Base-by-base conservation (phyloP, 2,888 invertebrate genomes). In the Lottia gigantea region DNA sequence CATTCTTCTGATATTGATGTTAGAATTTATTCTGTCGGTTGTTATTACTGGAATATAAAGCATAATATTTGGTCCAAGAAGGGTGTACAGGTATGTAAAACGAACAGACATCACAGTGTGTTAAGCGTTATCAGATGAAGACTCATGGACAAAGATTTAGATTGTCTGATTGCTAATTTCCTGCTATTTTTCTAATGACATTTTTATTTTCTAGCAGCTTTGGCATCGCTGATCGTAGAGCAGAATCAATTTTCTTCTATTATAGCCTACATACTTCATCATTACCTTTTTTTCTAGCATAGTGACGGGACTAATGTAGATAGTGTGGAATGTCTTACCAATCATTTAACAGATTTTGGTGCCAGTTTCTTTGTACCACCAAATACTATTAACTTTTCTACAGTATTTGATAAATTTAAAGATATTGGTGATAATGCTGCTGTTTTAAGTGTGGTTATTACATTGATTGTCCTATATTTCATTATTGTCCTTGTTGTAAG, bases 341-440 rank as follows among this genome's bases (percentile, higher is more conserved):
- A 69, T 47, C 79, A 79, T 70, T 64, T 78, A 66, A 79, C 79
- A 26, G 73, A 74, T 1, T 80, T 80, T 74, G 78, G 78, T 26
- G 79, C 78, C 23, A 78, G 77, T 12, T 84, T 87, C 72, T 84
- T 86, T 65, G 81, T 87, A 0, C 81, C 84, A 40, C 87, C 87
- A 26, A 89, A 88, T 77, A 78, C 86, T 6, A 85, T 89, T 8
- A 81, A 89, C 78, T 87, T 89, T 73, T 77, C 78, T 49, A 85
- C 82, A 66, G 86, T 88, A 8, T 87, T 87, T 67, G 79, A 79
- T 31, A 81, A 88, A 74, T 80, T 82, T 64, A 80, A 79, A 49
- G 76, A 77, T 46, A 83, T 88, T 64, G 79, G 73, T n/a, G 83
- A 86, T 61, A 89, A 89, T 76, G 78, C 86, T 4, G 84, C 86